Percentiles rank a stretch among this genome's conserved stretches.
Conservation (phyloP, 2,113 vertebrate genomes). For the Pelusios castaneus region DNA sequence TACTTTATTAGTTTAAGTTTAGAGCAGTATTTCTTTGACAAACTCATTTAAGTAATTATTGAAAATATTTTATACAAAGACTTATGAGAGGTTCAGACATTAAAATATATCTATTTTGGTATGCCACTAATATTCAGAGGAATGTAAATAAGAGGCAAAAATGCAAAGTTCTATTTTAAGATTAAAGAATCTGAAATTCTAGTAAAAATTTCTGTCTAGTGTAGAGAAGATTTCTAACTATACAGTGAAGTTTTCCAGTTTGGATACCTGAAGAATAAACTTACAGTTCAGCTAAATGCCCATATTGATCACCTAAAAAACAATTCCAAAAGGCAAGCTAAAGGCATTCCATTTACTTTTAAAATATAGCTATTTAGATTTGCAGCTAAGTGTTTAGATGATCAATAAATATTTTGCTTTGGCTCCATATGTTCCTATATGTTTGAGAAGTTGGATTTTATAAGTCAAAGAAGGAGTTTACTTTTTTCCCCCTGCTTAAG, state of each 20-base stretch:
- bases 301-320: background rate
- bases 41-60: accelerated
- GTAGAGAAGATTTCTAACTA: background rate
- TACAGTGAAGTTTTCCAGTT: background rate
- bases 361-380: background rate
- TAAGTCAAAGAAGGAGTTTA: background rate
- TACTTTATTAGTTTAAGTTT: background rate
- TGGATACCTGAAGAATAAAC: no score
- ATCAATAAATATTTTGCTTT: background rate
- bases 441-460: background rate
- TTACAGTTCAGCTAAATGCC: background rate
- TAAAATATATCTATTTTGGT: background rate
- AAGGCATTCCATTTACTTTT: background rate
- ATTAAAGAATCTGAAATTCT: background rate
- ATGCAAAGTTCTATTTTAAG: background rate
- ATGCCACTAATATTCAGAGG: background rate
- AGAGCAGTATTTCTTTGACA: background rate
- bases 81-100: accelerated
- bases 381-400: background rate
- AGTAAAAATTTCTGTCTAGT: background rate
- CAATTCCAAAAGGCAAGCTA: background rate
- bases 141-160: background rate
- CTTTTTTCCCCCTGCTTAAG: background rate
- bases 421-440: background rate
- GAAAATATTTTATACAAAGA: background rate